Conservation (phyloP, 2,797 vertebrate species). For the Rousettus madagascariensis region DNA sequence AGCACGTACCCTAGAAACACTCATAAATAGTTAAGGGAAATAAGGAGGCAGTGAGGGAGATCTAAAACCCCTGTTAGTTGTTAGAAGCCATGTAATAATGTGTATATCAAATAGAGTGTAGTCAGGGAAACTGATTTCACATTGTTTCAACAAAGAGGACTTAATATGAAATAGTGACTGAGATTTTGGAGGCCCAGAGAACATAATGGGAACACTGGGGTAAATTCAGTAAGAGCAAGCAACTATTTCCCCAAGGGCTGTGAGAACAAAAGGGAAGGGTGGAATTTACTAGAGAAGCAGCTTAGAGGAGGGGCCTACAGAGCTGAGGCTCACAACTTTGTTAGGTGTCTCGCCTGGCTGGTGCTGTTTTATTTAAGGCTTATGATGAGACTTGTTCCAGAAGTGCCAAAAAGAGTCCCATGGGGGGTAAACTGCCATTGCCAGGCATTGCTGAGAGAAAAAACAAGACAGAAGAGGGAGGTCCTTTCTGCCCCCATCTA, state of each 20-base stretch:
- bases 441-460: background rate
- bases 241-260: background rate
- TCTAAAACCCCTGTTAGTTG: background rate
- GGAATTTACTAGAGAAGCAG: background rate
- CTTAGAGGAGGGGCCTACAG: background rate
- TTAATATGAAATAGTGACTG: background rate
- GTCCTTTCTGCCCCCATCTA: background rate
- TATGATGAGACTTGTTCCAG: background rate
- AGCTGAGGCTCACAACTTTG: background rate
- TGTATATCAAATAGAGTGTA: background rate
- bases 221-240: background rate
- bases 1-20: background rate
- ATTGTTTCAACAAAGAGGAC: background rate
- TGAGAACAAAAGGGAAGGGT: background rate
- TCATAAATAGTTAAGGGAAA: background rate
- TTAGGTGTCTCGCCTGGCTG: no score
- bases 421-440: background rate
- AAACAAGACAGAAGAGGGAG: background rate
- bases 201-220: background rate
- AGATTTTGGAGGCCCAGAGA: background rate
- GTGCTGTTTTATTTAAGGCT: background rate
- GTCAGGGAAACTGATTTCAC: background rate
- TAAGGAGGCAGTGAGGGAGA: background rate
- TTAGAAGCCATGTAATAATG: background rate
- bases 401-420: background rate